Evolutionary conservation across 2,888 invertebrate genomes (phyloP), one percentile per base, ranked within the genome.

Genomic region (Leptogaster cylindrica): DNA sequence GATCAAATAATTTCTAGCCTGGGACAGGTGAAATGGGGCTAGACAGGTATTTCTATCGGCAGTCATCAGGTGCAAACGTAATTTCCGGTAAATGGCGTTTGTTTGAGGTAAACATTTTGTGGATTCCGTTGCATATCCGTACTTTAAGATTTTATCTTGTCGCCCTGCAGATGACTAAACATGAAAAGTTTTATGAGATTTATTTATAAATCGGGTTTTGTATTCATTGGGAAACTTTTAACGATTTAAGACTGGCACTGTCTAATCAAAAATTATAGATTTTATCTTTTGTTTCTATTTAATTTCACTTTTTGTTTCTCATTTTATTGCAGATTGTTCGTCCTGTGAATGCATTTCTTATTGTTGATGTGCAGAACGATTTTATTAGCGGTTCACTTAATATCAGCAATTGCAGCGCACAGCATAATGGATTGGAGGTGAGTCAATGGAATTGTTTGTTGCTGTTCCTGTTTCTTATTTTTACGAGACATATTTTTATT

Each of bases 341-440:
- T 65, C 95, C 95, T 14, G 89, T 91, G 73, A 90, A 89, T 77
- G 96, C 92, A 20, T 90, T 98, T 78, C 84, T 98, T 71, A 88
- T 97, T 69, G 94, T 98, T 71, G 97, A 98, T 81, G 96, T 97
- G 25, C 97, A 98, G 84, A 97, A 98, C 82, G 97, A 98, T 83
- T 98, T 98, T 83, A 95, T 98, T 77, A 89, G 90, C 65, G 97
- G 97, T 44, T 92, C 95, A 5, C 86, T 98, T 74, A 92, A 95
- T 80, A 92, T 98, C 77, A 92, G 91, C 82, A 89, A 94, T 77
- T 95, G 95, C 81, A 92, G 93, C 70, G 95, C 96, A 14, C 91
- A 92, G 76, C 94, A 95, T 72, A 91, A 94, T 76, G 95, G 93
- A 72, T 86, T 88, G 65, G 94, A 94, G 86, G 89, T 89, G 74